Base-by-base conservation (phyloP, 2,888 invertebrate genomes). In the Miltochrista miniata region DNA sequence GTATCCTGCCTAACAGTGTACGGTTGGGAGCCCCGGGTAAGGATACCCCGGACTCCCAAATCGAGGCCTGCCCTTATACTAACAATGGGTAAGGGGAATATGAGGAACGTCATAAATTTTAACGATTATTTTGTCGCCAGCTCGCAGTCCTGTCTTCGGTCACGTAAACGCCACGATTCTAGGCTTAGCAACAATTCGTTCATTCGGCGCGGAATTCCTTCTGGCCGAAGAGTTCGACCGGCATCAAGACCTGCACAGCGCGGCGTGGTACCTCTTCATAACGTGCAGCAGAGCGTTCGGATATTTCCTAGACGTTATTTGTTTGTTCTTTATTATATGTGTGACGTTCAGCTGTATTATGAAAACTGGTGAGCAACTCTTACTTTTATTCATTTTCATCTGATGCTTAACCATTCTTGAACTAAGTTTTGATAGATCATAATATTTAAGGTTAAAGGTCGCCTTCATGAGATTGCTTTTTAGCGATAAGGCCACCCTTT, bases 111-210 rank as follows among this genome's bases (percentile, higher is more conserved):
- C 18, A 5, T 24, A 24, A 2, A 24, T 24, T 24, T 2, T 24
- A 5, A 24, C 18, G 18, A 4, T 24, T 24, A 38, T 18, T 1
- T 47, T 10, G 7, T 33, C 29, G 46, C 46, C 87, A 97, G 97
- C 96, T 64, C 93, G 96, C 49, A 96, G 96, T 72, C 97, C 97
- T 0, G 95, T 97, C 0, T 97, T 96, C 77, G 94, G 96, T 0
- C 97, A 97, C 78, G 86, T 97, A 34, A 96, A 95, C 72, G 95
- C 96, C 8, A 95, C 96, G 0, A 89, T 98, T 2, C 93, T 95
- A 63, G 97, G 97, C 0, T 81, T 97, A 15, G 94, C 95, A 0
- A 96, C 97, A 0, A 96, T 98, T 40, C 88, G 98, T 49, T 96
- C 97, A 0, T 96, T 95, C 68, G 92, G 93, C 1, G 95, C 95